Conservation (phyloP, 2,113 vertebrate genomes). For the Saccopteryx leptura region DNA sequence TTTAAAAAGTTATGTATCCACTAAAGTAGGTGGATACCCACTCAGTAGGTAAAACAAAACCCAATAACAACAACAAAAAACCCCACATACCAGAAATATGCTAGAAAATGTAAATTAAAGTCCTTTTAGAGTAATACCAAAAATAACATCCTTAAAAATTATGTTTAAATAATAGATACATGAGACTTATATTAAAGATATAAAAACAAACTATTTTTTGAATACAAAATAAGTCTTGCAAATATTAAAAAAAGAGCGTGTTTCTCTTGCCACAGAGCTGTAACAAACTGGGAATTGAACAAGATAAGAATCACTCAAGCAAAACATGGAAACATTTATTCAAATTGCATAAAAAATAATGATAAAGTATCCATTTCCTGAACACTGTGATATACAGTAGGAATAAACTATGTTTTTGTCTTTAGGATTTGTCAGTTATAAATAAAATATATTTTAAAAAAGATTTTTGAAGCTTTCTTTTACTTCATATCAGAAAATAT, state of each 20-base stretch:
- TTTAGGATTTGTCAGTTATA: slow-evolving; percentile 12
- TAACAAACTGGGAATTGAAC: background rate
- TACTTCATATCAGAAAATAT: slow-evolving; percentile 21
- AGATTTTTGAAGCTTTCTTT: slow-evolving; percentile 38
- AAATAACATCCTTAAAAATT: background rate
- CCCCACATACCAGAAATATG: background rate
- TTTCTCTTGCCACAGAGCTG: background rate
- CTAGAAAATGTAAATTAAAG: background rate
- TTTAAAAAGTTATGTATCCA: background rate
- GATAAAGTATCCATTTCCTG: background rate
- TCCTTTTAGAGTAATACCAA: background rate
- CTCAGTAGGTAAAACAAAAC: background rate
- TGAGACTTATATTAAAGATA: background rate
- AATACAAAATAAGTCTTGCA: background rate
- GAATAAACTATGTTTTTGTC: background rate
- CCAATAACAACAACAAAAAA: background rate
- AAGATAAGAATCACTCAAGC: background rate
- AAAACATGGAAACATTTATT: background rate
- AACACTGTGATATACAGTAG: background rate
- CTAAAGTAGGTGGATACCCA: background rate
- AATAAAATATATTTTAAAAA: slow-evolving; percentile 1
- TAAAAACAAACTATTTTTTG: background rate
- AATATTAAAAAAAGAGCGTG: background rate
- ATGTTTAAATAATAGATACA: background rate
- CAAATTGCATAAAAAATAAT: slow-evolving; percentile 40